phyloP scores from a whole-genome alignment of 2,113 vertebrate species.

The Strix uralensis region DNA sequence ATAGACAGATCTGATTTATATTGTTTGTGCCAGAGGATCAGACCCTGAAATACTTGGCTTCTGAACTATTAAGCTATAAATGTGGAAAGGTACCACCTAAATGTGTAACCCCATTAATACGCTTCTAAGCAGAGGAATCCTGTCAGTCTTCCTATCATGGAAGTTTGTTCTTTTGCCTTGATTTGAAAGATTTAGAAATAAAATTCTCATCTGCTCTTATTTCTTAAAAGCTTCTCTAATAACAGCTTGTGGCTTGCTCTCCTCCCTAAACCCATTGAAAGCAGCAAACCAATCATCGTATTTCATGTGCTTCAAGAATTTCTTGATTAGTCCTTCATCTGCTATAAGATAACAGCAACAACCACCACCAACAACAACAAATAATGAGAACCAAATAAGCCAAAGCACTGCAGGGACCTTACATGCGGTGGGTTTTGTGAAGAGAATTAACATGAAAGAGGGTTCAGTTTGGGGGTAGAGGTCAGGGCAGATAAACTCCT shows the following conservation, averaged over 20 bases:
- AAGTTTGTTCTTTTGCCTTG: neutral
- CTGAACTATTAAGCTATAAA: neutral
- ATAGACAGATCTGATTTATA: neutral
- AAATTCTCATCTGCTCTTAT: neutral
- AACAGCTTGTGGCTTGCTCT: neutral
- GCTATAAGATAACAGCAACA: conserved; percentile 13
- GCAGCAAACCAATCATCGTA: neutral
- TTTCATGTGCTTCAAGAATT: conserved; percentile 2
- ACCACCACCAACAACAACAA: neutral
- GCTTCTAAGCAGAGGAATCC: neutral
- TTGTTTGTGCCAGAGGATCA: neutral
- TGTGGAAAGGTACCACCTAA: neutral
- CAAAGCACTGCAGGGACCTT: conserved; percentile 66
- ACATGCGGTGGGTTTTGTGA: conserved; percentile 75
- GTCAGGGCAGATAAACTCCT: conserved; percentile 80
- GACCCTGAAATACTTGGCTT: neutral
- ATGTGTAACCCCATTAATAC: neutral
- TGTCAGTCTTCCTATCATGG: neutral
- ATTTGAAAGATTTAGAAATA: neutral
- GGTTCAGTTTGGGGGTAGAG: conserved; percentile 70
- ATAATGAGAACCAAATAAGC: conserved; percentile 66
- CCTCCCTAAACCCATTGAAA: neutral
- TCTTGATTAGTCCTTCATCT: conserved; percentile 35
- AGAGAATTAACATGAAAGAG: conserved; percentile 78
- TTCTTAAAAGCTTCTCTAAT: neutral